A percentile compares a stretch with the other conserved stretches of the same genome.
Conservation (phyloP, 2,888 invertebrate species). For the Syritta pipiens region DNA sequence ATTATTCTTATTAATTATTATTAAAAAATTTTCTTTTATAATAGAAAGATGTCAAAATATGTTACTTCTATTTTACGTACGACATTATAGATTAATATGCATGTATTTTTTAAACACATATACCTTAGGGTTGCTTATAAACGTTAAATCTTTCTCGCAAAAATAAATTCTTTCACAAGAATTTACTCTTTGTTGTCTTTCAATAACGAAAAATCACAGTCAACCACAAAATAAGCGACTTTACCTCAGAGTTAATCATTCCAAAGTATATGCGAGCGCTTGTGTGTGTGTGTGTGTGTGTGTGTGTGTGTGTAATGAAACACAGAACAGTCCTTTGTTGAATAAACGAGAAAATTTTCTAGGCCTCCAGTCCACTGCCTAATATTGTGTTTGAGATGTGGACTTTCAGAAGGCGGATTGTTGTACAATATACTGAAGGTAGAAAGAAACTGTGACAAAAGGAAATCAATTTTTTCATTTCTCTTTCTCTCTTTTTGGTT, state of each 20-base stretch:
- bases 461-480: constrained; percentile 60
- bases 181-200: too few species aligned
- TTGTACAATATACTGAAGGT: constrained; percentile 46
- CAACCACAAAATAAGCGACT: constrained; percentile 54
- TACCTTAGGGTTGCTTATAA: too few species aligned
- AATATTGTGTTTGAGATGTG: not conserved
- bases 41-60: too few species aligned
- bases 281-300: constrained; percentile 17
- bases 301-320: not conserved
- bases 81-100: too few species aligned
- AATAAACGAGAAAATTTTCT: constrained; percentile 41
- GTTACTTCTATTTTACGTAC: too few species aligned
- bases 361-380: constrained; percentile 21
- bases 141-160: too few species aligned
- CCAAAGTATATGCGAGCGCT: too few species aligned
- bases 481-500: constrained; percentile 1
- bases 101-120: too few species aligned
- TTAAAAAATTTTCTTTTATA: too few species aligned
- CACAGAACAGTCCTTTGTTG: constrained; percentile 24
- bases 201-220: constrained; percentile 37
- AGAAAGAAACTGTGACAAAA: constrained; percentile 51
- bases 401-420: constrained; percentile 3
- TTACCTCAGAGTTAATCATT: constrained; percentile 56
- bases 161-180: too few species aligned
- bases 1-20: too few species aligned